These are phyloP conservation scores for Polydrusus cervinus DNA, from an alignment of 2,888 invertebrate genomes.

Conservation along the genomic window DNA sequence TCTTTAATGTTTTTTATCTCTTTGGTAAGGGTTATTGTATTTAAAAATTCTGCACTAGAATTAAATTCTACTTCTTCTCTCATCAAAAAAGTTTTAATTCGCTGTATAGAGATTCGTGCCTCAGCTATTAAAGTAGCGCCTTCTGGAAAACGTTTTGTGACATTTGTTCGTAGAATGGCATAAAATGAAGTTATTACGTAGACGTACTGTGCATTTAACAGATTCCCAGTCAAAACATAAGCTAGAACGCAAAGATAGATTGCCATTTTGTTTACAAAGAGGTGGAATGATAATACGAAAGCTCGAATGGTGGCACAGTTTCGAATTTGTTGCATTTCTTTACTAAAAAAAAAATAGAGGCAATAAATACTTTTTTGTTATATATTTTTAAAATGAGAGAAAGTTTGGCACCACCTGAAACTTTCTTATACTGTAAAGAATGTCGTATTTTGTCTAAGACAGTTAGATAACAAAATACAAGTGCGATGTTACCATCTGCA, in stretches of 20 bases:
- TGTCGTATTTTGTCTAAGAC: too few relatives aligned
- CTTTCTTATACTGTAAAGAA: too few relatives aligned
- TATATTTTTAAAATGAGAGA: too few relatives aligned
- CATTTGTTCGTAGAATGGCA: constrained; percentile 79
- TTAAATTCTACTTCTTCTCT: constrained; percentile 60
- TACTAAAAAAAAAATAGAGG: constrained; percentile 69
- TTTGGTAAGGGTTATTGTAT: background rate
- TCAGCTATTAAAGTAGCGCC: constrained; percentile 82
- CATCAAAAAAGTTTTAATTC: constrained; percentile 75
- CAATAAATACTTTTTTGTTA: too few relatives aligned
- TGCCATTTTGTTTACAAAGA: constrained; percentile 88
- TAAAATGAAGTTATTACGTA: constrained; percentile 86
- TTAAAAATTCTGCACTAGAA: constrained; percentile 22
- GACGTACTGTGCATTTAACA: constrained; percentile 76
- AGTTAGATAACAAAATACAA: too few relatives aligned
- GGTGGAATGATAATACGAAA: constrained; percentile 77
- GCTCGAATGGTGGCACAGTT: constrained; percentile 79
- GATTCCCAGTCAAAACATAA: constrained; percentile 79
- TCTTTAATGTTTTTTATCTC: background rate
- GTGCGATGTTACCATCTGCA: too few relatives aligned
- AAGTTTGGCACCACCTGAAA: too few relatives aligned
- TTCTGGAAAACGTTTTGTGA: constrained; percentile 78
- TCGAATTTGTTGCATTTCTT: constrained; percentile 79
- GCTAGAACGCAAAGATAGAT: constrained; percentile 87
- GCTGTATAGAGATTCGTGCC: constrained; percentile 59